Evolutionary conservation across 1,140 invertebrate genomes (phyloP), one percentile per base, ranked within the genome.

Genomic region (Drosophila repletoides): DNA sequence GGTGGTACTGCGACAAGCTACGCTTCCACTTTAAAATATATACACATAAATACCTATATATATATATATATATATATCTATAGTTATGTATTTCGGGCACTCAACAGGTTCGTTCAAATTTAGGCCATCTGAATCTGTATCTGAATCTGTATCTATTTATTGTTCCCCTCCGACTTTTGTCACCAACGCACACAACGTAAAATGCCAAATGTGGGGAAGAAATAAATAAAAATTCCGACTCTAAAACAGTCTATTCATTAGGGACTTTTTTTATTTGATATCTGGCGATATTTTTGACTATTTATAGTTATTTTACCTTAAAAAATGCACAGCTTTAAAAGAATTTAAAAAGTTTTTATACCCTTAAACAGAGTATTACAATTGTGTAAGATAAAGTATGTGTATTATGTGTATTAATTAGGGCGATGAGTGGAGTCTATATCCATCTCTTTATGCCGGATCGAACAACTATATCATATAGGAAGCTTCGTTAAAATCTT

Each of bases 31-130:
- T 43, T 19, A 29, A 46, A 69, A n/a, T n/a, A n/a, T n/a, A n/a
- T n/a, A n/a, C n/a, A n/a, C n/a, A n/a, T n/a, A n/a, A n/a, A n/a
- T n/a, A n/a, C n/a, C n/a, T n/a, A n/a, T n/a, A n/a, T n/a, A n/a
- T n/a, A n/a, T n/a, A n/a, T n/a, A n/a, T n/a, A n/a, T n/a, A n/a
- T n/a, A n/a, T n/a, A n/a, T n/a, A n/a, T n/a, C n/a, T n/a, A n/a
- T 28, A 6, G 33, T 38, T 41, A 21, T 33, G 26, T 36, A 12
- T 29, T 55, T 40, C 49, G 10, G 5, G 10, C 53, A 41, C 34
- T 17, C 9, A 38, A 70, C 53, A 79, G 48, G 60, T 66, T 53
- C 9, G 6, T 60, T 73, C 65, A 64, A 55, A 68, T 59, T 72
- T 76, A 72, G 61, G 21, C 36, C 28, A 29, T 53, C 36, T 22